Percentiles rank a stretch among this genome's conserved stretches.
These are phyloP conservation scores for Taenioides sp. DNA, from an alignment of 2,797 vertebrate species.

Conservation along the genomic window DNA sequence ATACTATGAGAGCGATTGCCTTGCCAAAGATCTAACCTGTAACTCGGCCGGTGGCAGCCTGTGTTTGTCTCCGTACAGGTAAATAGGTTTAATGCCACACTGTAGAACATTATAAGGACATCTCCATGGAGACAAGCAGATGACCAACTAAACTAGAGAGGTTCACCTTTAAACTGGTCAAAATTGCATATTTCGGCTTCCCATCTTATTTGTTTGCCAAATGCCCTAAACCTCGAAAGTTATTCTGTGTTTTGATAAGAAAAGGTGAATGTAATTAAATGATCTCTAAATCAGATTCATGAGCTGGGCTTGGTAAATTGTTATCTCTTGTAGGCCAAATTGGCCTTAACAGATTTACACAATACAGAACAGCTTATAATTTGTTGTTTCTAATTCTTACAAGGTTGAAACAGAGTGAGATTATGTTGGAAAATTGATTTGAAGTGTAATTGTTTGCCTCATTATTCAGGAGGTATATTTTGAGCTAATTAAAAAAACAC, in stretches of 20 bases:
- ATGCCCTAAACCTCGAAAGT: not conserved
- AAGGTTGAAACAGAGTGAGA: not conserved
- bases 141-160: too few species aligned
- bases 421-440: not conserved
- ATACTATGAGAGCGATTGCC: too few species aligned
- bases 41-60: too few species aligned
- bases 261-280: not conserved
- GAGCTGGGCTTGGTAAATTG: not conserved
- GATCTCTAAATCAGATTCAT: not conserved
- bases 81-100: too few species aligned
- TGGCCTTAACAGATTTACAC: not conserved
- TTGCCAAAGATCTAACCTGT: too few species aligned
- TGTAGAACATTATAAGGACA: too few species aligned
- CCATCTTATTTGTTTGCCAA: not conserved
- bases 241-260: not conserved
- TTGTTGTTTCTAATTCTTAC: conserved; percentile 1
- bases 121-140: too few species aligned
- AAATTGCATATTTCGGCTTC: not conserved
- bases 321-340: not conserved
- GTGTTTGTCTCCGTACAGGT: too few species aligned
- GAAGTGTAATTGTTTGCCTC: conserved; percentile 4
- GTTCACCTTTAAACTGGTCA: too few species aligned
- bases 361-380: not conserved
- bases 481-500: not conserved
- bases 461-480: not conserved